Evolutionary conservation across 2,113 vertebrate species (phyloP).

Genomic region (Arenaria interpres): DNA sequence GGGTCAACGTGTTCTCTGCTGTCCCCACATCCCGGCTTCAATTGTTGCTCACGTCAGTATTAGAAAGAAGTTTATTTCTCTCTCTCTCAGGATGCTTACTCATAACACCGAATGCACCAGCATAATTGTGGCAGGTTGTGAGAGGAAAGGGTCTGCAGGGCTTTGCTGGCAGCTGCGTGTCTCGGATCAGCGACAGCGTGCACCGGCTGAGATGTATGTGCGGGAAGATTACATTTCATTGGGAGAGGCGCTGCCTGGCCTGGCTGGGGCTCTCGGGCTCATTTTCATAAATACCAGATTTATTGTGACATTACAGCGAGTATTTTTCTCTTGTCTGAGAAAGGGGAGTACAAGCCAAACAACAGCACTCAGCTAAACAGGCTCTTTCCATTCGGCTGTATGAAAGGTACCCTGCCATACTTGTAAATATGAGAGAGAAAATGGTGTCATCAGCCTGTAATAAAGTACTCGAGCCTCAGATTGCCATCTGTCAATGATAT

Average conservation of each 20-base stretch:
- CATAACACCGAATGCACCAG: fast-evolving
- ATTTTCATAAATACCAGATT: constrained; percentile 9
- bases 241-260: neutral
- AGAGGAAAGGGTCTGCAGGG: neutral
- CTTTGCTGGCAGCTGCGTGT: neutral
- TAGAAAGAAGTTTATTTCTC: neutral
- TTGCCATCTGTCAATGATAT: constrained; percentile 61
- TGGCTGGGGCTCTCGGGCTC: neutral
- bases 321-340: neutral
- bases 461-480: constrained; percentile 23
- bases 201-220: neutral
- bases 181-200: neutral
- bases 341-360: neutral
- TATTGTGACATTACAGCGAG: neutral
- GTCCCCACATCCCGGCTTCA: neutral
- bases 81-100: neutral
- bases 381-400: neutral
- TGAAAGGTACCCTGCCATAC: constrained; percentile 7
- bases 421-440: constrained; percentile 42
- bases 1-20: neutral
- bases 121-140: neutral
- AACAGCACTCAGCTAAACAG: neutral
- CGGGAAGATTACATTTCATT: neutral
- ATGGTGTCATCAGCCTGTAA: constrained; percentile 48
- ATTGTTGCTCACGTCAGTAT: neutral